A percentile compares a stretch with the other conserved stretches of the same genome.
Evolutionary conservation across 1,140 invertebrate species (phyloP).

Genomic region (Drosophila nigrodunni): DNA sequence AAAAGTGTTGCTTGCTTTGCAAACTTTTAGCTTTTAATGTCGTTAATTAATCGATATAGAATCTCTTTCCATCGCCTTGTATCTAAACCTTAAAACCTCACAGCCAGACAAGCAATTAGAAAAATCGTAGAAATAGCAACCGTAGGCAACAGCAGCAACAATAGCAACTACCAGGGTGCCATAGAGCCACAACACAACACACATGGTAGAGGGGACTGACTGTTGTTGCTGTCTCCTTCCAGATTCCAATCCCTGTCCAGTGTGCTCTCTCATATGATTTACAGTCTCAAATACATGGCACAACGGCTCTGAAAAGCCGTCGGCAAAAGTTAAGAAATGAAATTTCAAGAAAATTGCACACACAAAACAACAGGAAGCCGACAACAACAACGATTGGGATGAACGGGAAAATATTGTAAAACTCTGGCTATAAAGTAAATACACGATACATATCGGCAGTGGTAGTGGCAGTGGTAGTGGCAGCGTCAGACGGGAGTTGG

Average conservation of each 20-base stretch:
- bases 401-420: conserved; percentile 75
- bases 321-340: conserved; percentile 81
- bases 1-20: conserved; percentile 12
- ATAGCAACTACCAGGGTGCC: not conserved
- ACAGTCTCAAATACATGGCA: conserved; percentile 56
- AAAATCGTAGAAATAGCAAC: conserved; percentile 45
- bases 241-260: not conserved
- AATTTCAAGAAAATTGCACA: conserved; percentile 82
- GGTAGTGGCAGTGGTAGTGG: not conserved
- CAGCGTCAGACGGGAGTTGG: not conserved
- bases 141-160: conserved; percentile 25
- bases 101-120: conserved; percentile 76
- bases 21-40: conserved; percentile 78
- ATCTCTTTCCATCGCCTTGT: not conserved
- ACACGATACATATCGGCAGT: conserved; percentile 72
- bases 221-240: not conserved
- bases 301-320: conserved; percentile 45
- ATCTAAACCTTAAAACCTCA: conserved; percentile 9
- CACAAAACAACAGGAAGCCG: conserved; percentile 74
- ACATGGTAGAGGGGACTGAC: conserved; percentile 42
- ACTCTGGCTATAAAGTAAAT: conserved; percentile 77
- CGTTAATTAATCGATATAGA: conserved; percentile 76
- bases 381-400: conserved; percentile 30
- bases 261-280: conserved; percentile 61
- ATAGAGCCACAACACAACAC: conserved; percentile 37